These are phyloP conservation scores for Labeo rohita DNA, from an alignment of 2,113 vertebrate species.

Conservation along the genomic window DNA sequence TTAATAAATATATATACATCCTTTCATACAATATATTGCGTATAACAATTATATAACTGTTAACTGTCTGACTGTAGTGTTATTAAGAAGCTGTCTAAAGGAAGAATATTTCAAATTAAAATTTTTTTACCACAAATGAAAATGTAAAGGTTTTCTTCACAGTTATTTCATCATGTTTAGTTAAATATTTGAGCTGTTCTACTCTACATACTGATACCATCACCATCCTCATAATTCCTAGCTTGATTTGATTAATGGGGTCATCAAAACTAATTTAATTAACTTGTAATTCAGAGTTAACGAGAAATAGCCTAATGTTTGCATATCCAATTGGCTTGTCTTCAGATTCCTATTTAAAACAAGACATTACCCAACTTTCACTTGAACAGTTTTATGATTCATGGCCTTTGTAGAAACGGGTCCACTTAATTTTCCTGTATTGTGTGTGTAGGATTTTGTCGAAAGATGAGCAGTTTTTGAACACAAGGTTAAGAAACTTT, in stretches of 20 bases:
- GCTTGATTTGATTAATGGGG: conserved; percentile 19
- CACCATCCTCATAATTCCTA: neutral
- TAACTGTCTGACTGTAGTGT: neutral
- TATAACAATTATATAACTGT: neutral
- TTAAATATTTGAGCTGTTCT: neutral
- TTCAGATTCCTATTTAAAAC: conserved; percentile 12
- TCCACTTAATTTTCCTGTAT: neutral
- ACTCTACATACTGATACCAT: neutral
- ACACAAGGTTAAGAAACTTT: neutral
- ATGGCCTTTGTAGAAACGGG: neutral
- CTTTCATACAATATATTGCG: neutral
- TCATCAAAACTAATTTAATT: conserved; percentile 26
- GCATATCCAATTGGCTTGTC: neutral
- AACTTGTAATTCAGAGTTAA: conserved; percentile 2
- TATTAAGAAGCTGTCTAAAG: neutral
- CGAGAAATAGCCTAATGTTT: neutral
- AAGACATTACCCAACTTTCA: neutral
- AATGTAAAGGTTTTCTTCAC: neutral
- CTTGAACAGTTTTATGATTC: neutral
- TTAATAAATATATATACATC: neutral
- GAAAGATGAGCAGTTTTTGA: neutral
- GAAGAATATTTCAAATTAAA: neutral
- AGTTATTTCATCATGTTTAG: neutral
- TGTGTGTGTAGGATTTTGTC: neutral
- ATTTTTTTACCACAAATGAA: neutral